A percentile compares a stretch with the other conserved stretches of the same genome.
Evolutionary conservation across 2,113 vertebrate genomes (phyloP).

Genomic region (Nesogale talazaci): DNA sequence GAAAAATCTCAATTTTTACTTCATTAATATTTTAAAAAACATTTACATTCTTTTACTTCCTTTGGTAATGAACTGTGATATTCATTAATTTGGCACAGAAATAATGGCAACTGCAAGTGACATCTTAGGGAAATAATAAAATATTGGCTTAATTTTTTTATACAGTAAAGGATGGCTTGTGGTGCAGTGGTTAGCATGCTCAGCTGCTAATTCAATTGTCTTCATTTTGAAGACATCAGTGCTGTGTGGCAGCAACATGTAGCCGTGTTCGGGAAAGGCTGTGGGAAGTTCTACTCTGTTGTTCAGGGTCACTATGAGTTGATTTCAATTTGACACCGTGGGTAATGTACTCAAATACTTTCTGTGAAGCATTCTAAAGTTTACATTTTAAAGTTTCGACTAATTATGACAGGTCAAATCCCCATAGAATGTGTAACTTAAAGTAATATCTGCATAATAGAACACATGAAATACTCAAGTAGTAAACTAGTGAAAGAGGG

Average conservation of each 20-base stretch:
- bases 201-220: too few relatives aligned
- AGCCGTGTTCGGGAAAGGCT: too few relatives aligned
- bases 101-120: constrained; percentile 30
- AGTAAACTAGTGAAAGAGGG: too few relatives aligned
- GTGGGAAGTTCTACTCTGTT: too few relatives aligned
- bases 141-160: too few relatives aligned
- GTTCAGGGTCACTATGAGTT: too few relatives aligned
- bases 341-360: background rate
- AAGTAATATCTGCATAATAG: background rate
- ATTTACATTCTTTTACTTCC: background rate
- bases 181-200: too few relatives aligned
- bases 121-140: too few relatives aligned
- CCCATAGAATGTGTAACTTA: background rate
- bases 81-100: constrained; percentile 44
- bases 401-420: background rate
- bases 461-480: constrained; percentile 12
- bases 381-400: constrained; percentile 29
- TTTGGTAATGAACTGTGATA: background rate
- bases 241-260: too few relatives aligned
- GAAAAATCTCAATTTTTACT: background rate
- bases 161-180: too few relatives aligned
- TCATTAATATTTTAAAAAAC: constrained; percentile 43
- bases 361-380: constrained; percentile 22
- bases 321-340: too few relatives aligned
- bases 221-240: too few relatives aligned